phyloP scores from a whole-genome alignment of 2,888 invertebrate species.

The Rhabditoides inermis region DNA sequence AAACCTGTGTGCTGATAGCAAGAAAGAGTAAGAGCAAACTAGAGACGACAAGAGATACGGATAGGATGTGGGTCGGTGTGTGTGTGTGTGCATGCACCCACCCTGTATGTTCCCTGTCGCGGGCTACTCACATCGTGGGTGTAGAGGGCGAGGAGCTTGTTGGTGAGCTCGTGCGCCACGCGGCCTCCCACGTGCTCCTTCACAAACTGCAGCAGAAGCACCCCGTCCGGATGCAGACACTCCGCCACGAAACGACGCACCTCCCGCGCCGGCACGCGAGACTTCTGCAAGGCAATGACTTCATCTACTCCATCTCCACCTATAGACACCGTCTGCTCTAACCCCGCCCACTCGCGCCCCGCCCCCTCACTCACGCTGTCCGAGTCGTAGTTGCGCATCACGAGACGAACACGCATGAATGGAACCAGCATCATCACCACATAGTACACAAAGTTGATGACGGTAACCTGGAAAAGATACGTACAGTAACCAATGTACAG shows the following conservation, averaged over 20 bases:
- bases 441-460: constrained; percentile 40
- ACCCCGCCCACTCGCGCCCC: too few species aligned
- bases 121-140: constrained; percentile 1
- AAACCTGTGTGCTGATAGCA: too few species aligned
- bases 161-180: constrained; percentile 30
- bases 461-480: constrained; percentile 26
- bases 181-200: constrained; percentile 41
- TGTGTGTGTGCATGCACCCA: too few species aligned
- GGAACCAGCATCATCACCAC: constrained; percentile 27
- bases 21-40: too few species aligned
- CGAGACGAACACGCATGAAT: constrained; percentile 19
- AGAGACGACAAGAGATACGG: too few species aligned
- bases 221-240: constrained; percentile 38
- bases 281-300: neutral
- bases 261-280: neutral
- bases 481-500: too few species aligned
- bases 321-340: too few species aligned
- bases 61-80: too few species aligned
- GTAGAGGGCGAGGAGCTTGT: constrained; percentile 22
- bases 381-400: constrained; percentile 24
- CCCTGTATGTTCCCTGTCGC: too few species aligned
- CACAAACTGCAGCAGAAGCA: constrained; percentile 38
- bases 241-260: constrained; percentile 20
- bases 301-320: neutral
- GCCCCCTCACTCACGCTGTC: too few species aligned